phyloP scores from a whole-genome alignment of 2,888 invertebrate species.

The Orthosia cruda region DNA sequence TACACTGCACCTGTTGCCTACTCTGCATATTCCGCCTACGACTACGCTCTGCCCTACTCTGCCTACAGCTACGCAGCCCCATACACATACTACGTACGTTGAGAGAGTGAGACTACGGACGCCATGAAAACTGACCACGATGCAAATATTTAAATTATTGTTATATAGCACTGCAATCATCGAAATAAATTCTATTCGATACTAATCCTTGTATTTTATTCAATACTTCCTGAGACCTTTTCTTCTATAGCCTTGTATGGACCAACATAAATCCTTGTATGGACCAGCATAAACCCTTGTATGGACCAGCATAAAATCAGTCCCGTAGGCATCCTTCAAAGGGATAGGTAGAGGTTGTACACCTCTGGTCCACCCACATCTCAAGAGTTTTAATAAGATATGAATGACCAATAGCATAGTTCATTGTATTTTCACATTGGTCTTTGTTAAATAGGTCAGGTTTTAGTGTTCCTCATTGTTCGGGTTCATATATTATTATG shows the following conservation, averaged over 20 bases:
- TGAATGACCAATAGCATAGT: slow-evolving; percentile 9
- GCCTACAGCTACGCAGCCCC: slow-evolving; percentile 83
- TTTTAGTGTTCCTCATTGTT: slow-evolving; percentile 43
- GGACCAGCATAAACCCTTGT: no score
- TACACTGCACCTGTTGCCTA: slow-evolving; percentile 89
- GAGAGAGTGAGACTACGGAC: slow-evolving; percentile 43
- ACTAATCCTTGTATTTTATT: slow-evolving; percentile 4
- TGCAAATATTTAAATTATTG: slow-evolving; percentile 32
- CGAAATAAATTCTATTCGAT: slow-evolving; percentile 54
- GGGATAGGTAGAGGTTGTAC: not conserved
- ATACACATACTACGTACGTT: slow-evolving; percentile 85
- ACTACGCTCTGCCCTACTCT: slow-evolving; percentile 82
- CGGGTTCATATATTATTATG: slow-evolving; percentile 47
- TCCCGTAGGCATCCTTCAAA: not conserved
- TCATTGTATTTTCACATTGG: slow-evolving; percentile 40
- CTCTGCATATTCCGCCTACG: slow-evolving; percentile 80
- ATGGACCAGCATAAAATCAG: no score
- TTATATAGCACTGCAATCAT: slow-evolving; percentile 32
- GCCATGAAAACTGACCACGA: slow-evolving; percentile 3
- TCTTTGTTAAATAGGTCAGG: slow-evolving; percentile 49
- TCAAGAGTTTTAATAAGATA: not conserved
- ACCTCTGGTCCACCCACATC: not conserved
- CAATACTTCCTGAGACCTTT: not conserved
- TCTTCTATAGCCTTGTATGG: not conserved
- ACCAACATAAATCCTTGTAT: not conserved